Percentiles rank a stretch among this genome's conserved stretches.
Conservation (phyloP, 2,113 vertebrate species). For the Ginglymostoma cirratum region DNA sequence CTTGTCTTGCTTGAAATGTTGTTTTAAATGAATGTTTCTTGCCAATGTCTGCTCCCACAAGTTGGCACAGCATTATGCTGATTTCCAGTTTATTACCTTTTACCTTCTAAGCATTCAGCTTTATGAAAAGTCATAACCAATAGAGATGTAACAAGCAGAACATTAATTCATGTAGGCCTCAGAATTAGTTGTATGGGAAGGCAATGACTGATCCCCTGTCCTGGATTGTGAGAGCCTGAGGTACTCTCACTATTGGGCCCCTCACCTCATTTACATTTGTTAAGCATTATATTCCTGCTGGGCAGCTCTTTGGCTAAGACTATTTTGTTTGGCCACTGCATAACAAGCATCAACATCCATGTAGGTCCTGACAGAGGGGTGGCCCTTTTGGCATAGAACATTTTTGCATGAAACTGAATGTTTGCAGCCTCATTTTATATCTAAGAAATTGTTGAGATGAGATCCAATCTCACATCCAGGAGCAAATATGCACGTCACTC, state of each 20-base stretch:
- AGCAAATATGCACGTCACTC: not conserved
- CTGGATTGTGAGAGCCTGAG: not conserved
- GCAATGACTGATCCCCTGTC: not conserved
- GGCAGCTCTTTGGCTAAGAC: not conserved
- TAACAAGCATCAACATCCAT: too few relatives aligned
- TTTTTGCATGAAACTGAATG: not conserved
- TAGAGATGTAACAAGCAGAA: slow-evolving; percentile 38
- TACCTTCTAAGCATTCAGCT: slow-evolving; percentile 54
- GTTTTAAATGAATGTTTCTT: slow-evolving; percentile 66
- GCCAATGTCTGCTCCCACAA: slow-evolving; percentile 58
- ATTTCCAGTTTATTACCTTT: slow-evolving; percentile 46
- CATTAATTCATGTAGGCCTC: slow-evolving; percentile 11
- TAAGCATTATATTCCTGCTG: too few relatives aligned
- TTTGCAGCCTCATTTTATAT: not conserved
- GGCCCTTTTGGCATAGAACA: not conserved
- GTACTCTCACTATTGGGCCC: not conserved
- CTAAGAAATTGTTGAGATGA: not conserved
- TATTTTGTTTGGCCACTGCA: not conserved
- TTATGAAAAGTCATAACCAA: slow-evolving; percentile 51
- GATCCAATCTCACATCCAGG: not conserved
- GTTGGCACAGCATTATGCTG: slow-evolving; percentile 54
- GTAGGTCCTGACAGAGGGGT: not conserved
- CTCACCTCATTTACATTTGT: not conserved
- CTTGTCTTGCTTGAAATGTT: slow-evolving; percentile 73
- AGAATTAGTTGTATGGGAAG: not conserved